Evolutionary conservation across 2,113 vertebrate genomes (phyloP).

Genomic region (Ptyas mucosa): DNA sequence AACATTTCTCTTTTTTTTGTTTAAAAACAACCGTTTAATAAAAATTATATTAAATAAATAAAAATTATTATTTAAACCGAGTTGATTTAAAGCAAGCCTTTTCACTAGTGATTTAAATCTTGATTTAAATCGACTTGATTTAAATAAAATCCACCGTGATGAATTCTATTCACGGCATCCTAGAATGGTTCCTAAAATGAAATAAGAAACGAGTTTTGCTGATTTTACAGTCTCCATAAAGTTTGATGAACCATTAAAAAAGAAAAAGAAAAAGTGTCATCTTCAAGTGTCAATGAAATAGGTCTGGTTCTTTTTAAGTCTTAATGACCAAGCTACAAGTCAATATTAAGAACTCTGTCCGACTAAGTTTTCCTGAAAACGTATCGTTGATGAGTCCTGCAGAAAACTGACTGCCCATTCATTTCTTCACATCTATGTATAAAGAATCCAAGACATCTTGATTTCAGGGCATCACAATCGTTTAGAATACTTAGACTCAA

Average conservation of each 20-base stretch:
- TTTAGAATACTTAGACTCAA: neutral
- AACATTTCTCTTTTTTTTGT: no score
- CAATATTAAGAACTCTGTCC: no score
- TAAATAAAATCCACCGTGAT: no score
- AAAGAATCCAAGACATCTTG: neutral
- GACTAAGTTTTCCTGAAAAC: neutral
- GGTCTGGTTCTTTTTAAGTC: neutral
- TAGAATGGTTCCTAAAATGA: neutral
- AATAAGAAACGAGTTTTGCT: neutral
- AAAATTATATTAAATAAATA: no score
- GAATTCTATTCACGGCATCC: neutral
- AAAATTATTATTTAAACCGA: no score
- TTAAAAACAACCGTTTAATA: no score
- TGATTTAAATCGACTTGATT: no score
- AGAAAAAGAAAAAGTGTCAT: neutral
- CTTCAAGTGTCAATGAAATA: neutral
- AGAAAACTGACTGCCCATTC: neutral
- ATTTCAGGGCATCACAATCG: neutral
- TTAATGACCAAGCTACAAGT: neutral
- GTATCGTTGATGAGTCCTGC: neutral
- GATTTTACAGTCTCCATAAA: neutral
- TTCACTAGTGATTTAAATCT: no score
- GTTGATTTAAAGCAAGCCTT: no score
- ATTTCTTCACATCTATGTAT: neutral
- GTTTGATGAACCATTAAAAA: neutral